Conservation (phyloP, 2,797 vertebrate genomes). For the Hemitrygon akajei region DNA sequence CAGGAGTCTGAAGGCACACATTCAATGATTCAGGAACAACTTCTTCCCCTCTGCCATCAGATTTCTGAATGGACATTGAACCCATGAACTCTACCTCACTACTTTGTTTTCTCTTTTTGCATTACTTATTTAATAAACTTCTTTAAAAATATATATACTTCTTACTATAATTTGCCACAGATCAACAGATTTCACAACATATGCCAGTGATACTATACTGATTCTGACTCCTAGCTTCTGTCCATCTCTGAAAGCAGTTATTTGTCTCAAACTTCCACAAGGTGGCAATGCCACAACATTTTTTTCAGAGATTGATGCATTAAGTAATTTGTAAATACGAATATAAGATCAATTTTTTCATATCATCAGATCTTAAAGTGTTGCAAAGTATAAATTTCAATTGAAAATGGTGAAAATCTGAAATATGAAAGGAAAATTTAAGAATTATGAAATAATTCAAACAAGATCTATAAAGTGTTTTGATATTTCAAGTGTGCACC, state of each 20-base stretch:
- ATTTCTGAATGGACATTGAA: too few species aligned
- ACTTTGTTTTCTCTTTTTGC: too few species aligned
- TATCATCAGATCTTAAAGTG: background rate
- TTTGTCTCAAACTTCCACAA: background rate
- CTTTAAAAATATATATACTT: too few species aligned
- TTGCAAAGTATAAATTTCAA: background rate
- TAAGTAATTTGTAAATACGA: background rate
- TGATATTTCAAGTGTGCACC: background rate
- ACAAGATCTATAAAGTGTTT: background rate
- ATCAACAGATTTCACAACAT: too few species aligned
- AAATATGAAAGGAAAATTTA: background rate
- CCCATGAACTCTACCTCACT: too few species aligned
- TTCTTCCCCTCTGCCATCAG: too few species aligned
- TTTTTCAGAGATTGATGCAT: background rate
- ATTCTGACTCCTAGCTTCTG: background rate
- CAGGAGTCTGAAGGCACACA: too few species aligned
- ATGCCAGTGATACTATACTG: too few species aligned
- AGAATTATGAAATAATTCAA: background rate
- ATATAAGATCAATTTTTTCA: background rate
- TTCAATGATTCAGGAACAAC: too few species aligned
- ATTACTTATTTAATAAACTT: too few species aligned
- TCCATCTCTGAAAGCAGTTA: background rate
- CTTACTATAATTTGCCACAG: too few species aligned
- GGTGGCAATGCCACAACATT: conserved; percentile 27
- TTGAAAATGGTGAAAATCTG: conserved; percentile 8